phyloP scores from a whole-genome alignment of 2,797 vertebrate genomes.

The Esox lucius region DNA sequence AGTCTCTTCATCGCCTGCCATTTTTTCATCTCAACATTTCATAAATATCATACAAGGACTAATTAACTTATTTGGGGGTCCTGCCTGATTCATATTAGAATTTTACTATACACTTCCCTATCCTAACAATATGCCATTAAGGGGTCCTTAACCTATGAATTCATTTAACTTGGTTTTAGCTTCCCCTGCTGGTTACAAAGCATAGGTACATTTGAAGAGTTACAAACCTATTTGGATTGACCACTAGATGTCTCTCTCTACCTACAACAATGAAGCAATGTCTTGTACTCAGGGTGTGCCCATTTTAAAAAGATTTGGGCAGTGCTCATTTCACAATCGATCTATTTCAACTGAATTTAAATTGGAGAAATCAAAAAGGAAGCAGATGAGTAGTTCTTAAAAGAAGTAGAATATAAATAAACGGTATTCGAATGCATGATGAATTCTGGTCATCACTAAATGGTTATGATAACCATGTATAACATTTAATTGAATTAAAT shows the following conservation, averaged over 20 bases:
- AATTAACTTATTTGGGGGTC: not conserved
- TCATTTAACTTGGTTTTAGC: not conserved
- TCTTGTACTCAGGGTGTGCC: no score
- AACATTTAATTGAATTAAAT: no score
- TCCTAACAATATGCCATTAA: not conserved
- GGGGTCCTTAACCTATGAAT: not conserved
- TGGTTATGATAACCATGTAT: no score
- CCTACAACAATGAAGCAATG: not conserved
- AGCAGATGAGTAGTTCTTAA: no score
- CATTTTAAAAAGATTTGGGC: no score
- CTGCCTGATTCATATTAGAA: not conserved
- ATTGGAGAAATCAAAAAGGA: no score
- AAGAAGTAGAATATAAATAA: no score
- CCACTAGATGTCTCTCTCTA: constrained; percentile 22
- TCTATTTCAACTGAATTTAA: no score
- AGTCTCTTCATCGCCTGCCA: not conserved
- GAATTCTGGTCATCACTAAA: no score
- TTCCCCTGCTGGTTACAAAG: not conserved
- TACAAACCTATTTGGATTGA: not conserved
- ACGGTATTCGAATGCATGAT: no score
- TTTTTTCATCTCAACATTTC: not conserved
- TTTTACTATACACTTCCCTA: no score
- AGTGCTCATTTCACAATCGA: no score
- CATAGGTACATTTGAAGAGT: not conserved
- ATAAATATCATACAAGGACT: not conserved